These are phyloP conservation scores for Silurus aristotelis DNA, from an alignment of 2,797 vertebrate species.

Conservation along the genomic window DNA sequence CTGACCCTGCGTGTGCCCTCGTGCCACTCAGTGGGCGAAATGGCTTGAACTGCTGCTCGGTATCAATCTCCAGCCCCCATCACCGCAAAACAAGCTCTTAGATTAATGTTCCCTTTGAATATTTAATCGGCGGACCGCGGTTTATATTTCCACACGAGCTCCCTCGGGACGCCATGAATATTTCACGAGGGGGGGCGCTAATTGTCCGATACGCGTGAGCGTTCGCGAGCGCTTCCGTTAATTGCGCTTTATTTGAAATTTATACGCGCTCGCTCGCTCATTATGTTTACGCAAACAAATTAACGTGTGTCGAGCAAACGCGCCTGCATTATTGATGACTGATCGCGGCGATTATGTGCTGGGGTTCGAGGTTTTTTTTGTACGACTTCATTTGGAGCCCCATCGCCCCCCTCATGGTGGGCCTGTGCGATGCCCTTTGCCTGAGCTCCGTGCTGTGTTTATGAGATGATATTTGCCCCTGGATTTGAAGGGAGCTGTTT, in stretches of 20 bases:
- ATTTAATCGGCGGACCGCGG: slow-evolving; percentile 51
- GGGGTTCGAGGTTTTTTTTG: background rate
- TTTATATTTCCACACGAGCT: slow-evolving; percentile 52
- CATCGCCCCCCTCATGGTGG: too few relatives aligned
- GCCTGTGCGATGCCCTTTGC: background rate
- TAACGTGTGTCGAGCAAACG: slow-evolving; percentile 54
- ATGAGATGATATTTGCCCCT: slow-evolving; percentile 8
- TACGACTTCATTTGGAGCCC: background rate
- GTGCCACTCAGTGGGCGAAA: background rate
- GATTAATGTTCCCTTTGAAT: slow-evolving; percentile 46
- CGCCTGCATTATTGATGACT: slow-evolving; percentile 55
- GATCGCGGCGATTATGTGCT: slow-evolving; percentile 46
- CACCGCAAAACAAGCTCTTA: slow-evolving; percentile 43
- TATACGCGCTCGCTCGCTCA: slow-evolving; percentile 54
- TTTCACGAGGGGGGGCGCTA: slow-evolving; percentile 53
- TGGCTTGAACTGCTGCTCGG: slow-evolving; percentile 17
- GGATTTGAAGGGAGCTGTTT: slow-evolving; percentile 46
- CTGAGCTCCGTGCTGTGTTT: slow-evolving; percentile 7
- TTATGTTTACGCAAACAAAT: slow-evolving; percentile 61
- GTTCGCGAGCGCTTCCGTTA: slow-evolving; percentile 59
- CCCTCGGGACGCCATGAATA: slow-evolving; percentile 59
- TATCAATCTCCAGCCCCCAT: slow-evolving; percentile 25
- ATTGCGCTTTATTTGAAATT: slow-evolving; percentile 66
- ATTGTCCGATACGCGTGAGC: slow-evolving; percentile 59
- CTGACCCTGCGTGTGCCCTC: slow-evolving; percentile 1